Conservation (phyloP, 2,113 vertebrate species). For the Galbula dea region DNA sequence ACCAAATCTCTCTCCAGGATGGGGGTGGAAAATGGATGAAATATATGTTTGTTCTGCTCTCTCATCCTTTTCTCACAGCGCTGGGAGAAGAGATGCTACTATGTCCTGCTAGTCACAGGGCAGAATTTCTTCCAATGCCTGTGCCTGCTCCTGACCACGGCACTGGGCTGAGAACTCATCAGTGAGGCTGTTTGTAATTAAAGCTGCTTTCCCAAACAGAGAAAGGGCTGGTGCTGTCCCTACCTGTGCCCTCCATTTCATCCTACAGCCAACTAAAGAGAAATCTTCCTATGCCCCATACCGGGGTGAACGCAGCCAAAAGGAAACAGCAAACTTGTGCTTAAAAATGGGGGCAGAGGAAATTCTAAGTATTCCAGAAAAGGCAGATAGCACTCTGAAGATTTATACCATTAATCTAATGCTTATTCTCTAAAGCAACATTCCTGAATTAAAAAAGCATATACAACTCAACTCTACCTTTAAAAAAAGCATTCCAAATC, state of each 20-base stretch:
- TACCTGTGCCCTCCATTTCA: neutral
- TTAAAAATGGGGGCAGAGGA: neutral
- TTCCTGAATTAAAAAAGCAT: neutral
- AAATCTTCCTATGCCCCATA: neutral
- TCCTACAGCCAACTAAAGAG: neutral
- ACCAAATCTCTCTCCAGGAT: neutral
- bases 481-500: neutral
- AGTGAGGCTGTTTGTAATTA: neutral
- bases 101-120: neutral
- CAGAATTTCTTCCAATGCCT: neutral
- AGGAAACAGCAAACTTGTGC: neutral
- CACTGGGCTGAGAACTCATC: neutral
- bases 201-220: neutral
- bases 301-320: neutral
- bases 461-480: neutral
- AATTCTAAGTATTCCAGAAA: neutral
- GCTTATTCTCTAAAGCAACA: neutral
- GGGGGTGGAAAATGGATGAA: neutral
- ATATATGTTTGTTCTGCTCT: neutral
- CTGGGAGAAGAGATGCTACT: neutral
- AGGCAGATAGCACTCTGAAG: neutral
- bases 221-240: neutral
- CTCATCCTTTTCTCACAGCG: accelerated
- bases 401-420: neutral
- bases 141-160: neutral